Evolutionary conservation across 2,888 invertebrate species (phyloP), one percentile per base, ranked within the genome.

Genomic region (Hyposoter dolosus): DNA sequence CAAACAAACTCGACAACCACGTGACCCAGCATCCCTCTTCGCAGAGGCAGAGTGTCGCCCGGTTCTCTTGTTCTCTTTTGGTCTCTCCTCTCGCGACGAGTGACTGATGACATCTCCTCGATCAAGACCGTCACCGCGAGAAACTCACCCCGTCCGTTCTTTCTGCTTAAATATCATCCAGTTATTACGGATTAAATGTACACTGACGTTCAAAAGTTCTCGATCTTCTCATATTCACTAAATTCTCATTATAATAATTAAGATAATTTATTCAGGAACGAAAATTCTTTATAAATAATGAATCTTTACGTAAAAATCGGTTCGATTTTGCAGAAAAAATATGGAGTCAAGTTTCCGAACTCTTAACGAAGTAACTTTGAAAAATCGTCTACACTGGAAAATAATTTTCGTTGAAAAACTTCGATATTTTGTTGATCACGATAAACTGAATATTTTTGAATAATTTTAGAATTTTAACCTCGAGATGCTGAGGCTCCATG

Each of bases 31-130:
- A 90, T 90, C 90, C 91, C 86, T 60, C 23, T 83, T 74, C 84
- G 69, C n/a, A n/a, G 82, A 78, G 88, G 88, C 89, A 68, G 10
- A 79, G 60, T 60, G 15, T 66, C 50, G 65, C 65, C 6, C 15
- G 19, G 19, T 12, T 5, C 69, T 77, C 45, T 65, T 65, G 72
- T 77, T 83, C 50, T 79, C 91, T 88, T 89, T 63, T 66, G 47
- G 68, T 65, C 90, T 65, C 90, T 76, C 84, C 83, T 69, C 19
- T 35, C 75, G 72, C 19, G 80, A 76, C 83, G 83, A 66, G 89
- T 93, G 93, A 93, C 91, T 93, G 92, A 93, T 93, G 93, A 90
- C 91, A 90, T 88, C 91, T 92, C 91, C 89, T 93, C 93, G 91
- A 93, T 93, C 93, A 93, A 91, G 68, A 74, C 40, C 85, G 88